These are phyloP conservation scores for Squalus acanthias DNA, from an alignment of 2,797 vertebrate species.

Conservation along the genomic window DNA sequence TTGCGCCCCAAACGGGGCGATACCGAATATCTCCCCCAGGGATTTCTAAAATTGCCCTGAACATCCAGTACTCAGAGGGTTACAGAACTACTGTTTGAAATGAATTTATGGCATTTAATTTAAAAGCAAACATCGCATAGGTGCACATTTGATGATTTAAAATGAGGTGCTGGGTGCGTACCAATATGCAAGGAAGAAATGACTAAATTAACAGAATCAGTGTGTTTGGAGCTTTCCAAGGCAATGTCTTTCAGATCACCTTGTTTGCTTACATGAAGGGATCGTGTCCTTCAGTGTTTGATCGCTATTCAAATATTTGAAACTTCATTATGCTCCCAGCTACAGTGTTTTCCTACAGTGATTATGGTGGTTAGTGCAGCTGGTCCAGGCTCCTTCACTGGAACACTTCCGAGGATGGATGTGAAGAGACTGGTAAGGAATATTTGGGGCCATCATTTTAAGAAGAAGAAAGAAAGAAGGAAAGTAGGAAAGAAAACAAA, in stretches of 20 bases:
- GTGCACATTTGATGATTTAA: neutral
- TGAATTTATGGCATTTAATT: neutral
- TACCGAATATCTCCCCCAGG: no score
- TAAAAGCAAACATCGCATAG: neutral
- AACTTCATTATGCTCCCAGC: constrained; percentile 14
- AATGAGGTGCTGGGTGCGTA: neutral
- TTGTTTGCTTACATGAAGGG: constrained; percentile 23
- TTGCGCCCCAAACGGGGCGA: no score
- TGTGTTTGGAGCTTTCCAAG: constrained; percentile 6
- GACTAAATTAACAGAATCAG: constrained; percentile 34
- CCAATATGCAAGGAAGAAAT: neutral
- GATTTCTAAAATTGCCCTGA: neutral
- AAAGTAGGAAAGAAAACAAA: neutral
- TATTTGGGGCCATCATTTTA: neutral
- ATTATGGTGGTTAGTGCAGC: neutral
- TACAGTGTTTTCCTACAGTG: constrained; percentile 5
- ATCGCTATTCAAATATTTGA: constrained; percentile 34
- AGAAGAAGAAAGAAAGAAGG: no score
- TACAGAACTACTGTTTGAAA: neutral
- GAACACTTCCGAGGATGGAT: neutral
- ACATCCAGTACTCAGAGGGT: neutral
- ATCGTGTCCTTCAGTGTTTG: constrained; percentile 21
- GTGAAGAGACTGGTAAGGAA: neutral
- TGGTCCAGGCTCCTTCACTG: neutral
- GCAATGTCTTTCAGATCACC: constrained; percentile 24